Evolutionary conservation across 2,797 vertebrate species (phyloP).

Genomic region (Thaleichthys pacificus): DNA sequence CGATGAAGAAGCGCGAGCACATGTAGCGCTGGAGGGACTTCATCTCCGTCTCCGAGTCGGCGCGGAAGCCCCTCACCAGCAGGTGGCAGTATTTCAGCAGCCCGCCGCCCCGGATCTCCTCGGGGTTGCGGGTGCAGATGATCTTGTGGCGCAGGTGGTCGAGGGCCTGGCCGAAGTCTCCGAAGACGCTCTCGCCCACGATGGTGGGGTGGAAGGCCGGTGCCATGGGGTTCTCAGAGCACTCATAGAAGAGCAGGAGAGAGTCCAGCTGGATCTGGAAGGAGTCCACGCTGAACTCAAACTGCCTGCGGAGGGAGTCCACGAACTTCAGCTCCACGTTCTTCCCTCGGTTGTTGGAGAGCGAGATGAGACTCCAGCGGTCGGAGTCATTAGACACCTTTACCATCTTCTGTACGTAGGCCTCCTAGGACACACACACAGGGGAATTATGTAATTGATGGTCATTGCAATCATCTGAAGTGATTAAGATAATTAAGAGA

Average conservation of each 20-base stretch:
- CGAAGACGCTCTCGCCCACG: constrained; percentile 95
- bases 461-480: not conserved
- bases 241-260: constrained; percentile 96
- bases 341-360: constrained; percentile 98
- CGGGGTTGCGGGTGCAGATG: constrained; percentile 95
- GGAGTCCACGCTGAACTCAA: constrained; percentile 99
- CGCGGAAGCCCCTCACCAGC: constrained; percentile 92
- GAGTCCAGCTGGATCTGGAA: constrained; percentile 99
- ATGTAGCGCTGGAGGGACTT: constrained; percentile 98
- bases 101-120: constrained; percentile 96
- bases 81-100: constrained; percentile 99
- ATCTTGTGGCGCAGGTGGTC: constrained; percentile 94
- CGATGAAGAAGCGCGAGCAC: constrained; percentile 99
- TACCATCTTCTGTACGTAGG: constrained; percentile 99
- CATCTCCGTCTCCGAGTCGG: constrained; percentile 92
- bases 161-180: constrained; percentile 91
- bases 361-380: constrained; percentile 98
- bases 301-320: constrained; percentile 96
- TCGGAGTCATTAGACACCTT: constrained; percentile 99
- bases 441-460: constrained; percentile 45
- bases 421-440: constrained; percentile 79
- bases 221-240: constrained; percentile 96
- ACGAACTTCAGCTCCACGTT: constrained; percentile 99
- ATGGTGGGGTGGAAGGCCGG: constrained; percentile 97
- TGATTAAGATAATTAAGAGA: too few species aligned